phyloP scores from a whole-genome alignment of 2,797 vertebrate species.

The Halcyon leucocephala region DNA sequence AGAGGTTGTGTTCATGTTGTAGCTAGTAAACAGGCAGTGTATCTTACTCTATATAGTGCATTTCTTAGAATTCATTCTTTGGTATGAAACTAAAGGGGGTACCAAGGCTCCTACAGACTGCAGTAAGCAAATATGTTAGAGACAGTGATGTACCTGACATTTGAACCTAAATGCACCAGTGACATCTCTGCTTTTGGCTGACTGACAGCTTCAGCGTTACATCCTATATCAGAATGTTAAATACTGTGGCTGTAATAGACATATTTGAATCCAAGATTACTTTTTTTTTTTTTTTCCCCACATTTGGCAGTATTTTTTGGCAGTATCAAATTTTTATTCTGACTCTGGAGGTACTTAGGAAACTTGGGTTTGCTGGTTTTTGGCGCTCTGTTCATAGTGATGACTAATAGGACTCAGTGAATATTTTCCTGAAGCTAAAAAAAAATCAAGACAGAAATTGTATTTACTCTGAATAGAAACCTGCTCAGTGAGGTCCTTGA shows the following conservation, averaged over 20 bases:
- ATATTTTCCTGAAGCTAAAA: background rate
- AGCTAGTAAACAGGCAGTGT: background rate
- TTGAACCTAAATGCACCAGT: background rate
- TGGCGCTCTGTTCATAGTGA: background rate
- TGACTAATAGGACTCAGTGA: background rate
- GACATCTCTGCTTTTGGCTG: background rate
- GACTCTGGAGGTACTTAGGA: background rate
- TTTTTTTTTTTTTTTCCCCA: background rate
- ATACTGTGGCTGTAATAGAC: background rate
- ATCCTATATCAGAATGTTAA: background rate
- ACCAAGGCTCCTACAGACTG: background rate
- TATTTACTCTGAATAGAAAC: background rate
- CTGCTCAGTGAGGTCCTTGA: background rate
- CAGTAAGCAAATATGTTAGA: background rate
- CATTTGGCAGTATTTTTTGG: background rate
- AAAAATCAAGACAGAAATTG: background rate
- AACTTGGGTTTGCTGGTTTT: background rate
- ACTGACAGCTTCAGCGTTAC: background rate
- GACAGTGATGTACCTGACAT: background rate
- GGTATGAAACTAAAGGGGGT: background rate
- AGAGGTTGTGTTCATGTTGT: background rate
- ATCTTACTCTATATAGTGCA: background rate
- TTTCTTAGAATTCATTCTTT: background rate
- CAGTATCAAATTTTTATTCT: background rate
- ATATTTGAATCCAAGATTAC: background rate